Conservation (phyloP, 2,888 invertebrate genomes). For the Dicycla oo region DNA sequence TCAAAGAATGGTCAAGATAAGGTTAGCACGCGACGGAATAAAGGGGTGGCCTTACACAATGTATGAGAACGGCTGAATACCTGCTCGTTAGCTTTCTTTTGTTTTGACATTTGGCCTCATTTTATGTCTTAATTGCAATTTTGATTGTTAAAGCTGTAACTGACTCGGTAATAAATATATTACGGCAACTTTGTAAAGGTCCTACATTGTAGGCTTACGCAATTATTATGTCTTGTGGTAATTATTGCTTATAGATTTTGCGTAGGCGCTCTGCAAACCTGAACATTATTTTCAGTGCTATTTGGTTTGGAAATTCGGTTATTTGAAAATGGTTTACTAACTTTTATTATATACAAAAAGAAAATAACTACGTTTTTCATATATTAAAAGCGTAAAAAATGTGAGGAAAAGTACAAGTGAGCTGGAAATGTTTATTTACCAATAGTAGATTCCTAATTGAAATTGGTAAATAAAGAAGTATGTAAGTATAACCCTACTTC, state of each 20-base stretch:
- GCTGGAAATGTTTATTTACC: not conserved
- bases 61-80: slow-evolving; percentile 67
- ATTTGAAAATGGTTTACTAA: not conserved
- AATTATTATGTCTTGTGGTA: slow-evolving; percentile 48
- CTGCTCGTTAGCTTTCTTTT: slow-evolving; percentile 65
- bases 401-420: not conserved
- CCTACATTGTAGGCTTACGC: slow-evolving; percentile 43
- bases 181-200: slow-evolving; percentile 18
- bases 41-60: slow-evolving; percentile 60
- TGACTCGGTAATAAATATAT: slow-evolving; percentile 10
- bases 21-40: slow-evolving; percentile 74
- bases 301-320: not conserved
- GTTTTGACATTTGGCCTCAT: slow-evolving; percentile 67
- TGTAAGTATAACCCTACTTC: slow-evolving; percentile 2
- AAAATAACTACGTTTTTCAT: not conserved
- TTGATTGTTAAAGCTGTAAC: slow-evolving; percentile 23
- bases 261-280: slow-evolving; percentile 62
- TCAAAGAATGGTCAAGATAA: slow-evolving; percentile 74
- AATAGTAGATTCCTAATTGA: no score
- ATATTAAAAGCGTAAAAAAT: not conserved
- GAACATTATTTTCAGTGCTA: slow-evolving; percentile 15
- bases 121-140: slow-evolving; percentile 64
- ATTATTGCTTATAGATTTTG: slow-evolving; percentile 63
- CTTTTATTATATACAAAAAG: not conserved
- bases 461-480: slow-evolving; percentile 5